Percentiles rank a stretch among this genome's conserved stretches.
These are phyloP conservation scores for Pangasius krempfi DNA, from an alignment of 2,797 vertebrate species.

Conservation along the genomic window DNA sequence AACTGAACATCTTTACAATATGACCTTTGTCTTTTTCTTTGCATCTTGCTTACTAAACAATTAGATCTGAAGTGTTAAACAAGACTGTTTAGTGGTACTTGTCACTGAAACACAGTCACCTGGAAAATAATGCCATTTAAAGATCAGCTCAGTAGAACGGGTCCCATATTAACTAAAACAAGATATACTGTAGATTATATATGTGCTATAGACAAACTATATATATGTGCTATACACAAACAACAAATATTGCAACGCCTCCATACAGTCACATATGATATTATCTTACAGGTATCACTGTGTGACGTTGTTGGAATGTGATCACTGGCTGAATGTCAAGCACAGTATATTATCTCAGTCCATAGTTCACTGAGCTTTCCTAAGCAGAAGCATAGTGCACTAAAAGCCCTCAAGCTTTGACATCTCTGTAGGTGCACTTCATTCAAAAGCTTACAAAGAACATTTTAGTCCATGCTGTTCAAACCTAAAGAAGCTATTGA, in stretches of 20 bases:
- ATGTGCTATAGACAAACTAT: too few species aligned
- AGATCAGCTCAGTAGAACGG: background rate
- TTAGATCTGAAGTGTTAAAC: constrained; percentile 2
- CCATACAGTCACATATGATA: constrained; percentile 16
- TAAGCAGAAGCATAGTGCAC: background rate
- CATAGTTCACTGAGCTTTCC: constrained; percentile 10
- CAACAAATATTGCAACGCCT: constrained; percentile 28
- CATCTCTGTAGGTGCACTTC: constrained; percentile 20
- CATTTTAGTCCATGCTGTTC: constrained; percentile 29
- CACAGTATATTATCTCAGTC: constrained; percentile 26
- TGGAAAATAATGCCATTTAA: constrained; percentile 34
- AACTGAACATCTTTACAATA: background rate
- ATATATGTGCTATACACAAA: constrained; percentile 1
- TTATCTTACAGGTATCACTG: constrained; percentile 22
- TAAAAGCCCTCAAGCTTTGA: constrained; percentile 13
- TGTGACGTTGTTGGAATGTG: constrained; percentile 49
- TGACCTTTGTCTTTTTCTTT: background rate
- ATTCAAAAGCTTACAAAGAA: constrained; percentile 28
- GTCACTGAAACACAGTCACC: constrained; percentile 28
- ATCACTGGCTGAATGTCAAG: constrained; percentile 33
- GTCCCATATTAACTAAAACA: constrained; percentile 68
- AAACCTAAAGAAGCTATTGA: constrained; percentile 20
- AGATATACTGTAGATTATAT: background rate
- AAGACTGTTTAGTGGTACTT: background rate
- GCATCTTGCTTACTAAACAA: background rate